These are phyloP conservation scores for Pseudomyrmex dendroicus DNA, from an alignment of 1,140 invertebrate genomes.

Conservation along the genomic window DNA sequence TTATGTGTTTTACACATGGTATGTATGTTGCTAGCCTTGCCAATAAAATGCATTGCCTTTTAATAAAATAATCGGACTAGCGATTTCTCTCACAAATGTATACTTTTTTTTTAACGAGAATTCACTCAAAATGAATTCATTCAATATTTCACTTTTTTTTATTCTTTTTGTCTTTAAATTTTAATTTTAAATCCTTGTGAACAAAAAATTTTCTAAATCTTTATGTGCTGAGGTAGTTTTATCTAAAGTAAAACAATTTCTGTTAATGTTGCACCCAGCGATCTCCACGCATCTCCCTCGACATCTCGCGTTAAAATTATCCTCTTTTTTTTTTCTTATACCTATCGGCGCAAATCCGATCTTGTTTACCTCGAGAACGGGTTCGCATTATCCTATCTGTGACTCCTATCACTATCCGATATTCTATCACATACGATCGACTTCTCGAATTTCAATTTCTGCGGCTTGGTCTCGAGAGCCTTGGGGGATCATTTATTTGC, in stretches of 20 bases:
- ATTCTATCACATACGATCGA: conserved; percentile 60
- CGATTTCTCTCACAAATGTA: background rate
- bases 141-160: background rate
- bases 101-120: background rate
- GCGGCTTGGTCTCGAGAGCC: background rate
- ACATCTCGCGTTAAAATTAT: conserved; percentile 18
- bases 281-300: background rate
- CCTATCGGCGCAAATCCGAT: conserved; percentile 62
- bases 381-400: conserved; percentile 41
- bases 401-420: conserved; percentile 34
- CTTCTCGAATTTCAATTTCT: conserved; percentile 65
- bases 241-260: background rate
- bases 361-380: conserved; percentile 64
- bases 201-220: too few relatives aligned
- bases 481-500: conserved; percentile 54
- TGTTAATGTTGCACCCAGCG: background rate
- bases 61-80: conserved; percentile 56
- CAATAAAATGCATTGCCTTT: conserved; percentile 76
- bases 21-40: conserved; percentile 74
- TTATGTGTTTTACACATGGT: conserved; percentile 63
- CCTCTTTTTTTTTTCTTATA: conserved; percentile 13
- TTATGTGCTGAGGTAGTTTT: background rate
- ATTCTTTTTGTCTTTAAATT: too few relatives aligned
- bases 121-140: too few relatives aligned
- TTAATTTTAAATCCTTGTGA: too few relatives aligned